Evolutionary conservation across 2,797 vertebrate species (phyloP).

Genomic region (Poecilia wingei): DNA sequence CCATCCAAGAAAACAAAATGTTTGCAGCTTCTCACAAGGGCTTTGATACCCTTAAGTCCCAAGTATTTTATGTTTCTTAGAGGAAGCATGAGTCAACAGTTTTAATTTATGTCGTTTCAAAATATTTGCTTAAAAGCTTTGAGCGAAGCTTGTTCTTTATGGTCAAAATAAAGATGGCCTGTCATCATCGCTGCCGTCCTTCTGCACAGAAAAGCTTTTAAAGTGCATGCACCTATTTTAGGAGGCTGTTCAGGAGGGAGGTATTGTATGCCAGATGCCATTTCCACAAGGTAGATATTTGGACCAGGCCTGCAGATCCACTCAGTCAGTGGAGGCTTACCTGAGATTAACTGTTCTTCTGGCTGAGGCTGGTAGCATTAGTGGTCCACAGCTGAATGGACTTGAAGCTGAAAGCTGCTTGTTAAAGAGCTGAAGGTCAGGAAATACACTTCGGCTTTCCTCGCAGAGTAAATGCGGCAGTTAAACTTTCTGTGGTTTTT

Average conservation of each 20-base stretch:
- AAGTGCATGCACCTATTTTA: constrained; percentile 68
- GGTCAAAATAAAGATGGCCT: constrained; percentile 38
- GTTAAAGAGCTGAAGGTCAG: constrained; percentile 69
- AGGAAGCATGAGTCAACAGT: constrained; percentile 18
- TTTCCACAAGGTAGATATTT: constrained; percentile 78
- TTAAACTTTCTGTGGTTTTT: constrained; percentile 51
- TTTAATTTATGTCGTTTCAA: constrained; percentile 19
- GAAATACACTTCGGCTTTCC: constrained; percentile 57
- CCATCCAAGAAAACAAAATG: neutral
- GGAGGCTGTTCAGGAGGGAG: constrained; percentile 43
- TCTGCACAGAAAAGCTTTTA: constrained; percentile 53
- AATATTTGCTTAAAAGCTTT: constrained; percentile 19
- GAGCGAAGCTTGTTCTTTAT: constrained; percentile 21
- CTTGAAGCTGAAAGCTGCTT: constrained; percentile 65
- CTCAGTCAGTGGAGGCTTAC: constrained; percentile 78
- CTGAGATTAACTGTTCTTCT: constrained; percentile 83
- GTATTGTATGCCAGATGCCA: constrained; percentile 71
- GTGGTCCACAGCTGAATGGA: constrained; percentile 65
- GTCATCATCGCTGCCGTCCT: constrained; percentile 42
- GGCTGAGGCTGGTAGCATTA: constrained; percentile 71
- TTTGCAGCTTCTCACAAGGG: neutral
- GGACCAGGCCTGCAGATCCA: constrained; percentile 67
- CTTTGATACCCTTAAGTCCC: constrained; percentile 22
- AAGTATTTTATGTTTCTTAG: constrained; percentile 21
- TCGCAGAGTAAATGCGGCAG: constrained; percentile 60